Conservation (phyloP, 2,113 vertebrate species). For the Euleptes europaea region DNA sequence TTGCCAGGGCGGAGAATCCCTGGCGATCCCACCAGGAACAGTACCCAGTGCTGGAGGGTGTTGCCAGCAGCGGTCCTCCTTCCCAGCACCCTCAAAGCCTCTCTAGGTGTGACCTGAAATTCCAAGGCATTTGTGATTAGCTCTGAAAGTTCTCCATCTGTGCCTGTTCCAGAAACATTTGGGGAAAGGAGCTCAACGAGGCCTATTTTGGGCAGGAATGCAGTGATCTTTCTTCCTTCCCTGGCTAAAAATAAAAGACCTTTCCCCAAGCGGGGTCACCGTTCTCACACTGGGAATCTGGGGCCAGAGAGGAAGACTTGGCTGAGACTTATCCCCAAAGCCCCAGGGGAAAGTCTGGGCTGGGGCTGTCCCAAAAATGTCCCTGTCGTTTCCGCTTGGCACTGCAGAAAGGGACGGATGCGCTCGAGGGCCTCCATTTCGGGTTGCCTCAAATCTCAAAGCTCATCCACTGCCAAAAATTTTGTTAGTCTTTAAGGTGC, state of each 20-base stretch:
- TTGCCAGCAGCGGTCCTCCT: too few species aligned
- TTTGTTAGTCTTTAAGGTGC: too few species aligned
- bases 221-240: conserved; percentile 46
- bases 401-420: background rate
- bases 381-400: background rate
- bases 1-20: too few species aligned
- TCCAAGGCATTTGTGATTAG: background rate
- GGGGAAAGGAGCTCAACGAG: background rate
- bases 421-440: background rate
- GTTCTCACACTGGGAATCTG: conserved; percentile 3
- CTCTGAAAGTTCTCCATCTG: background rate
- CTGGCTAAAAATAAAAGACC: conserved; percentile 61
- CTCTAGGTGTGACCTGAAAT: background rate
- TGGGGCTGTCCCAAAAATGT: too few species aligned
- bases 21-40: background rate
- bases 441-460: background rate
- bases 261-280: background rate
- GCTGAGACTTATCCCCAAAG: background rate
- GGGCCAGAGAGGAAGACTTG: background rate
- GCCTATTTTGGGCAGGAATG: conserved; percentile 56
- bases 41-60: background rate
- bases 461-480: too few species aligned
- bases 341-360: accelerated
- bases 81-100: background rate
- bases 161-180: background rate